A percentile compares a stretch with the other conserved stretches of the same genome.
These are phyloP conservation scores for Vanacampus margaritifer DNA, from an alignment of 2,113 vertebrate genomes.

Conservation along the genomic window DNA sequence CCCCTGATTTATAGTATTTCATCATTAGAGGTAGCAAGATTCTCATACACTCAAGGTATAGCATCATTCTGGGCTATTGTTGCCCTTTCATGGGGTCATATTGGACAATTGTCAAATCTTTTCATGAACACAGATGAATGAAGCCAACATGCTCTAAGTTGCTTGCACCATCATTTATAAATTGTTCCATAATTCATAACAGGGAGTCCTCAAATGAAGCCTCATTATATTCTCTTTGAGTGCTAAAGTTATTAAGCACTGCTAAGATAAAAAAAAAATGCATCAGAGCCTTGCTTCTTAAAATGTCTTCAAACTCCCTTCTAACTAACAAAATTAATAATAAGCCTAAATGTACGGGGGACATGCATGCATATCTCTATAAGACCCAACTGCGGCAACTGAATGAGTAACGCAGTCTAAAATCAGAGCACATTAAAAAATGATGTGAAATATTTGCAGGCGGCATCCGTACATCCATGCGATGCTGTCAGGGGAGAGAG, in stretches of 20 bases:
- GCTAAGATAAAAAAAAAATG: constrained; percentile 34
- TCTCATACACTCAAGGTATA: constrained; percentile 16
- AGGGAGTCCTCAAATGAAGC: constrained; percentile 61
- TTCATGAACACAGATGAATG: constrained; percentile 47
- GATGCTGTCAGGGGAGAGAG: constrained; percentile 33
- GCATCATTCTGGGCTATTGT: constrained; percentile 11
- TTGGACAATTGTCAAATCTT: constrained; percentile 48
- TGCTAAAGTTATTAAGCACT: constrained; percentile 63
- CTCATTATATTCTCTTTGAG: constrained; percentile 69
- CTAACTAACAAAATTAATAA: constrained; percentile 57
- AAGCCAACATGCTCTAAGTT: constrained; percentile 44
- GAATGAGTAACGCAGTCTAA: constrained; percentile 58
- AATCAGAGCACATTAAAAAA: constrained; percentile 61
- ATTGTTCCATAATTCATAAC: constrained; percentile 67
- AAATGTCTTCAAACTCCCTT: constrained; percentile 62
- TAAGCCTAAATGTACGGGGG: constrained; percentile 41
- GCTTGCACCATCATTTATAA: constrained; percentile 56
- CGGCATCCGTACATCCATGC: constrained; percentile 39
- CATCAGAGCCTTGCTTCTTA: constrained; percentile 42
- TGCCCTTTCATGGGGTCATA: constrained; percentile 37
- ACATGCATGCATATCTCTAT: constrained; percentile 18
- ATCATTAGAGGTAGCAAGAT: constrained; percentile 15
- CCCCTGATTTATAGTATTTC: not conserved
- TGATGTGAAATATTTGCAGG: constrained; percentile 51
- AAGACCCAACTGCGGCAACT: constrained; percentile 35